Conservation (phyloP, 1,140 invertebrate genomes). For the Drosophila lini region DNA sequence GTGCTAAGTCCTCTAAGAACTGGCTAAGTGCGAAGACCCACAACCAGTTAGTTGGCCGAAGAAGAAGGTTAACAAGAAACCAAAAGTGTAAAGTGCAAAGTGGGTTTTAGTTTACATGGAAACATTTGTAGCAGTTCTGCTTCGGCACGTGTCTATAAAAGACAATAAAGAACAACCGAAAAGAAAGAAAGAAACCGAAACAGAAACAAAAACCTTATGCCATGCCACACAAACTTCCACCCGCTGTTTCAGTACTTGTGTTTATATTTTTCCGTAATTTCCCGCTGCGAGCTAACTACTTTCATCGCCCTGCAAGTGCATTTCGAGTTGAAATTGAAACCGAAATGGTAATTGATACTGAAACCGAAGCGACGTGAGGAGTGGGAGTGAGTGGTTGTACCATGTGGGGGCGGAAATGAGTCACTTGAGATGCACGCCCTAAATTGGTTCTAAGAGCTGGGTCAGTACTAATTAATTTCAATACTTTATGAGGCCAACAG, state of each 20-base stretch:
- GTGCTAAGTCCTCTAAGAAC: conserved; percentile 32
- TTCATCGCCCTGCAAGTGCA: conserved; percentile 59
- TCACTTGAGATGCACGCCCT: conserved; percentile 44
- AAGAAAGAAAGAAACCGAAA: conserved; percentile 10
- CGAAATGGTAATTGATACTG: conserved; percentile 36
- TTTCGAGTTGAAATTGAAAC: conserved; percentile 50
- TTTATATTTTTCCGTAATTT: conserved; percentile 24
- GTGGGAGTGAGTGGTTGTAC: conserved; percentile 4
- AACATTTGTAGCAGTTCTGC: conserved; percentile 31
- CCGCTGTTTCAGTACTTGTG: conserved; percentile 12
- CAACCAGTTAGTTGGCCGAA: conserved; percentile 18
- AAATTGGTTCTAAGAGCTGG: conserved; percentile 38
- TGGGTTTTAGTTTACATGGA: conserved; percentile 25
- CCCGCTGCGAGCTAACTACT: conserved; percentile 25
- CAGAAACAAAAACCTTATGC: conserved; percentile 2
- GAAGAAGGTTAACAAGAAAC: conserved; percentile 19
- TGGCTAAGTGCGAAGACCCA: conserved; percentile 45
- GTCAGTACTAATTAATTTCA: conserved; percentile 45
- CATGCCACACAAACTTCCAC: conserved; percentile 7
- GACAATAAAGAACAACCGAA: conserved; percentile 4
- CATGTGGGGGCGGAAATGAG: conserved; percentile 66
- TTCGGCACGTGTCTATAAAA: conserved; percentile 57
- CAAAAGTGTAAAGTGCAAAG: neutral
- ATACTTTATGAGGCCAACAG: conserved; percentile 37
- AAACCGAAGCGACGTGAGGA: conserved; percentile 6